phyloP scores from a whole-genome alignment of 2,888 invertebrate genomes.

The Aspidiotus rigidus region DNA sequence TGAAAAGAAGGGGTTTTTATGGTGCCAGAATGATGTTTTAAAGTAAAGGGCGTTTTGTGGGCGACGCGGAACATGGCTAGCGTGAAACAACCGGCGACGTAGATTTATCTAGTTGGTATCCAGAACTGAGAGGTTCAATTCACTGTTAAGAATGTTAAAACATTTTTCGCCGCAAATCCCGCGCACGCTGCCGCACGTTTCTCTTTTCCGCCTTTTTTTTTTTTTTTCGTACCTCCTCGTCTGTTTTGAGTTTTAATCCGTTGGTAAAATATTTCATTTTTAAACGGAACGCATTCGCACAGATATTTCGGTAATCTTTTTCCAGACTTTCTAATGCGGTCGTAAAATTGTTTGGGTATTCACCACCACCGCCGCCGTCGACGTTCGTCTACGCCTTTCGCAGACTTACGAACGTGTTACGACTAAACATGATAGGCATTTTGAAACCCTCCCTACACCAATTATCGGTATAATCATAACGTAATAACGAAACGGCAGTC shows the following conservation, averaged over 20 bases:
- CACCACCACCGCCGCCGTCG: not conserved
- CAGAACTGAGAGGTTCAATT: constrained; percentile 25
- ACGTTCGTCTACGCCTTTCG: no score
- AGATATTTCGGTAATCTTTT: not conserved
- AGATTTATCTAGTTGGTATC: constrained; percentile 19
- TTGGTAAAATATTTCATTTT: constrained; percentile 3
- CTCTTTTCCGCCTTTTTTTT: no score
- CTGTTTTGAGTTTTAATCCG: not conserved
- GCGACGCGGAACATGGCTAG: constrained; percentile 27
- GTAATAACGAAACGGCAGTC: no score
- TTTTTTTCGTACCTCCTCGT: no score
- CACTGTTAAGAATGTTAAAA: constrained; percentile 19
- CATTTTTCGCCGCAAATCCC: not conserved
- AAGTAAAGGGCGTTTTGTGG: constrained; percentile 14
- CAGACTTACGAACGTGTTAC: no score
- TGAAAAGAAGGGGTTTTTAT: constrained; percentile 18
- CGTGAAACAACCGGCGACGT: constrained; percentile 28
- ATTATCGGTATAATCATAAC: no score
- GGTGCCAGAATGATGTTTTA: constrained; percentile 17
- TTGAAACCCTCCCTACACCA: no score
- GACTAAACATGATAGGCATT: no score
- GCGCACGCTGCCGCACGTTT: no score
- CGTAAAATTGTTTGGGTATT: constrained; percentile 2
- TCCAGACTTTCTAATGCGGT: constrained; percentile 4
- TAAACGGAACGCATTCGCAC: not conserved